Percentiles rank a stretch among this genome's conserved stretches.
Evolutionary conservation across 2,113 vertebrate genomes (phyloP).

Genomic region (Dasyornis broadbenti): DNA sequence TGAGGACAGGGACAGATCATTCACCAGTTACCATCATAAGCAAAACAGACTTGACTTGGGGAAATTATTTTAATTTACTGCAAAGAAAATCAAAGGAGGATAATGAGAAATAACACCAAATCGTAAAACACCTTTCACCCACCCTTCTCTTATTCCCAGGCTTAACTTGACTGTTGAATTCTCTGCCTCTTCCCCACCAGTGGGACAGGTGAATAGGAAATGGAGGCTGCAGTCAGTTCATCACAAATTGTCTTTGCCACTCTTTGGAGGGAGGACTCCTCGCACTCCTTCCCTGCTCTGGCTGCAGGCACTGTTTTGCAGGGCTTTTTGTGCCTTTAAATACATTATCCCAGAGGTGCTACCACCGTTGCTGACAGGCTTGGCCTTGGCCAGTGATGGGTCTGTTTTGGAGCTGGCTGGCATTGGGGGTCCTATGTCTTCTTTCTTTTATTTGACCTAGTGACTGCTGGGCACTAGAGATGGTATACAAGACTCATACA

Average conservation of each 20-base stretch:
- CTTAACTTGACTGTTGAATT: background rate
- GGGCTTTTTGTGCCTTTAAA: rapidly evolving
- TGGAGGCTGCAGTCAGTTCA: too few species aligned
- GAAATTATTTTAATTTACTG: background rate
- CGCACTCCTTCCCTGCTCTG: background rate
- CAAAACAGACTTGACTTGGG: background rate
- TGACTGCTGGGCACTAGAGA: background rate
- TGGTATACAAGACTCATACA: background rate
- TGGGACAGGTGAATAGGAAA: background rate
- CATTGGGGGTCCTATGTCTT: background rate
- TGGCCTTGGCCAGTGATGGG: background rate
- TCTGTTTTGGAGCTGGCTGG: background rate
- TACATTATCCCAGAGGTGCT: background rate
- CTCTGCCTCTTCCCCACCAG: background rate
- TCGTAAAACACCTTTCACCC: background rate
- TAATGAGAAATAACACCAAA: background rate
- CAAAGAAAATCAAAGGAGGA: background rate
- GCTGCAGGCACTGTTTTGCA: background rate
- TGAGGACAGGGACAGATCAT: background rate
- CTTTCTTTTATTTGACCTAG: background rate
- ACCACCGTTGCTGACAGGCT: background rate
- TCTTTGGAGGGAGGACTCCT: background rate
- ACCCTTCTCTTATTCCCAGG: background rate
- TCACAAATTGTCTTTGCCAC: background rate
- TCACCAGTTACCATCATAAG: background rate